Conservation (phyloP, 2,113 vertebrate species). For the Hipposideros armiger region DNA sequence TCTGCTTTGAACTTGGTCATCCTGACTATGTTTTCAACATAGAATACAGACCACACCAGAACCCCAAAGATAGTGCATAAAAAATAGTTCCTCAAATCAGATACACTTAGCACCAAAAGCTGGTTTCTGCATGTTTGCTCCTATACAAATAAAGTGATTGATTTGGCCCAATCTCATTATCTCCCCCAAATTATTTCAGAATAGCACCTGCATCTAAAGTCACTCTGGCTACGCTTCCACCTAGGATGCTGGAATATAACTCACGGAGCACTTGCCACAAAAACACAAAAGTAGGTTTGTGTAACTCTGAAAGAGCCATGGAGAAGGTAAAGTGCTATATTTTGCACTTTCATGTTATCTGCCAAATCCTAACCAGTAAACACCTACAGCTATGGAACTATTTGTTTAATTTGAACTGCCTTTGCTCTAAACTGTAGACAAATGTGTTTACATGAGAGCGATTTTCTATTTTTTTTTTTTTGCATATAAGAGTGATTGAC, state of each 20-base stretch:
- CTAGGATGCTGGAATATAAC: neutral
- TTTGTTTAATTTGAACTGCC: neutral
- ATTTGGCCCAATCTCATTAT: neutral
- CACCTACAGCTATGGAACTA: neutral
- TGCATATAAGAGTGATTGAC: constrained; percentile 21
- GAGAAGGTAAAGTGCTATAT: neutral
- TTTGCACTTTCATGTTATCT: neutral
- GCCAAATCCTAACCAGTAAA: neutral
- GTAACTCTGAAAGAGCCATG: neutral
- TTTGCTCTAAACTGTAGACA: neutral
- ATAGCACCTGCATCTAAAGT: no score
- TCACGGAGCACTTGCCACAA: neutral
- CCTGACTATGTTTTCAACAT: neutral
- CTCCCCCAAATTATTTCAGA: no score
- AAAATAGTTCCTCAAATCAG: neutral
- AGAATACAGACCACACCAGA: neutral
- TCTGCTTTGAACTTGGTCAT: neutral
- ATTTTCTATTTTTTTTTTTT: neutral
- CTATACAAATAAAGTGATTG: neutral
- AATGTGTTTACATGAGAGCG: neutral
- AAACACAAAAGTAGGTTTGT: neutral
- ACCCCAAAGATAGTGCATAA: neutral
- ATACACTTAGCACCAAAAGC: neutral
- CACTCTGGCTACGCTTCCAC: neutral
- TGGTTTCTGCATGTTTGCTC: neutral